Evolutionary conservation across 2,888 invertebrate species (phyloP), one percentile per base, ranked within the genome.

Genomic region (Drosophila phalerata): DNA sequence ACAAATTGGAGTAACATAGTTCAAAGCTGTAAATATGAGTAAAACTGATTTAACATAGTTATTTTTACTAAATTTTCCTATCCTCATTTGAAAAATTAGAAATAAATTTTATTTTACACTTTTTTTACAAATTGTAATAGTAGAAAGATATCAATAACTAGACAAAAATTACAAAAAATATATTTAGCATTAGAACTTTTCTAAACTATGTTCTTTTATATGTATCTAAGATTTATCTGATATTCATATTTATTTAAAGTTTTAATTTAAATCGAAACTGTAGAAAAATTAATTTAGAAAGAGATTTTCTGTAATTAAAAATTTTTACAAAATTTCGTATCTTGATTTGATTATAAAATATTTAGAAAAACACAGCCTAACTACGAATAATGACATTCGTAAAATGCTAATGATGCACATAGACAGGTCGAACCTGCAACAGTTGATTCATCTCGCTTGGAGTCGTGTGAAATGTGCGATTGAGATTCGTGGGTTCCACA

Each of bases 401-500:
- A 19, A 32, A 22, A 69, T 40, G n/a, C 66, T 73, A 83, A n/a
- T 70, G 61, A 22, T 70, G 85, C 56, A 89, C 77, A 74, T 91
- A 91, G 8, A 91, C 84, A 17, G 91, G 91, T 62, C 89, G 77
- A 25, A 90, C 79, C 61, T 91, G 88, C 5, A 90, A 52, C 68
- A 77, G 34, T 47, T 83, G 75, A 57, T 79, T 69, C 30, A 65
- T 79, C 19, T 77, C 78, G 5, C 73, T 79, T 4, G 85, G 80
- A 45, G 79, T 83, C 2, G 77, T 83, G 49, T 85, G 84, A 19
- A 89, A 79, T 0, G 91, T 91, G 5, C 83, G 85, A 77, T 91
- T 91, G 1, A 91, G 77, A 69, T 91, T 89, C 5, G 88, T 88
- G 3, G 91, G 91, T 45, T 90, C 90, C 32, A 91, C 89, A 73